Base-by-base conservation (phyloP, 2,797 vertebrate species). In the Merluccius polli region DNA sequence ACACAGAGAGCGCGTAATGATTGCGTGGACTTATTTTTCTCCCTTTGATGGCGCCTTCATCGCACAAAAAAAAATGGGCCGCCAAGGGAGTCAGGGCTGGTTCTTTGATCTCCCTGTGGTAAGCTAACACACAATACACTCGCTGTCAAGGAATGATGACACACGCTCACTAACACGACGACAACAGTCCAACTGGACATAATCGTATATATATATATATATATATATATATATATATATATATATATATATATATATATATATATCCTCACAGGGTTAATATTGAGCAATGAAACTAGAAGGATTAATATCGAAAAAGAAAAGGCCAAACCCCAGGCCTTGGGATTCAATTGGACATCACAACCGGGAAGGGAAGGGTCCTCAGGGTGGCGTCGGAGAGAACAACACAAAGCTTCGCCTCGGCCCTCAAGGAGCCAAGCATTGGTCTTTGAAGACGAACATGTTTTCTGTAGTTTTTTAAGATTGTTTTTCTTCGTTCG, bases 31-130 rank as follows among this genome's bases (percentile, higher is more conserved):
- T 41, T 41, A 41, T 41, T 41, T 41, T 12, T 83, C 82, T 74
- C 82, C 78, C 87, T 93, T 92, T 93, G 90, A 93, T 92, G 88
- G 89, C 36, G 80, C 86, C 81, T 82, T 84, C 77, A 18, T 77
- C 38, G 79, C 76, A 79, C 78, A 87, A 87, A 92, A 91, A 91
- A 82, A 89, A 87, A 41, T 13, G 3, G 38, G 79, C 85, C 77
- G 65, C 77, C 79, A 76, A 76, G 75, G 29, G 76, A 63, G 86
- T 91, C 81, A 83, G 83, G 88, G 88, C 86, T n/a, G n/a, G 82
- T 83, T 79, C 89, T 93, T 94, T 93, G 90, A 93, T 93, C 85
- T 79, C 73, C 35, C 72, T 29, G 9, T 76, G 72, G 73, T 32
- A 74, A 72, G 65, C 71, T 68, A 63, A 78, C 84, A 89, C 79